Percentiles rank a stretch among this genome's conserved stretches.
phyloP scores from a whole-genome alignment of 2,113 vertebrate species.

The Neofelis nebulosa region DNA sequence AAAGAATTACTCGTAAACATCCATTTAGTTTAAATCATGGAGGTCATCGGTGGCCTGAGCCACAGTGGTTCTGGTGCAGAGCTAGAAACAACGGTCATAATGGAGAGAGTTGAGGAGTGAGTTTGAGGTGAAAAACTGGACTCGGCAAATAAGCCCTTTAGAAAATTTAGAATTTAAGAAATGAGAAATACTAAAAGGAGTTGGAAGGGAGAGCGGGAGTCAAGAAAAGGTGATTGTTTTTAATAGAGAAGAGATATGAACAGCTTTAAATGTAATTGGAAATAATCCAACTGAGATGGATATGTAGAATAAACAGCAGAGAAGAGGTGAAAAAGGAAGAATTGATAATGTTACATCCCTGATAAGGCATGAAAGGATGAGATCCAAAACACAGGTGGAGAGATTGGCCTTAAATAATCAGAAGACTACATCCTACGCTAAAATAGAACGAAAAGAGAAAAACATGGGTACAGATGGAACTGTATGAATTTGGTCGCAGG shows the following conservation, averaged over 20 bases:
- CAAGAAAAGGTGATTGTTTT: background rate
- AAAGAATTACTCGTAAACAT: constrained; percentile 1
- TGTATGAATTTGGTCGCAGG: constrained; percentile 6
- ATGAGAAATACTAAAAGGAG: background rate
- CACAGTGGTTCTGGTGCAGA: background rate
- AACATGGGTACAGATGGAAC: constrained; percentile 30
- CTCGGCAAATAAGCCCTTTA: background rate
- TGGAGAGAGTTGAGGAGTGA: background rate
- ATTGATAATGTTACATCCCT: background rate
- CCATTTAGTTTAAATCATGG: constrained; percentile 24
- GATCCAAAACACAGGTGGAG: background rate
- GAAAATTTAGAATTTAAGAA: constrained; percentile 2
- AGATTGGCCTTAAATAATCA: background rate
- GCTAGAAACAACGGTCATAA: background rate
- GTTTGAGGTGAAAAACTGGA: background rate
- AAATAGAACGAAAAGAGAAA: constrained; percentile 31
- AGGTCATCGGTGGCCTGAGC: background rate
- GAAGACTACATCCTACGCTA: background rate
- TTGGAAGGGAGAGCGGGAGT: background rate
- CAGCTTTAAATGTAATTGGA: background rate
- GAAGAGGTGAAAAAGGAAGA: background rate
- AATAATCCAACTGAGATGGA: background rate
- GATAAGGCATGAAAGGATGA: background rate
- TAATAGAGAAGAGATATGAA: background rate
- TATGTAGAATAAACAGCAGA: constrained; percentile 1